Conservation (phyloP, 2,888 invertebrate genomes). For the Anarsia innoxiella region DNA sequence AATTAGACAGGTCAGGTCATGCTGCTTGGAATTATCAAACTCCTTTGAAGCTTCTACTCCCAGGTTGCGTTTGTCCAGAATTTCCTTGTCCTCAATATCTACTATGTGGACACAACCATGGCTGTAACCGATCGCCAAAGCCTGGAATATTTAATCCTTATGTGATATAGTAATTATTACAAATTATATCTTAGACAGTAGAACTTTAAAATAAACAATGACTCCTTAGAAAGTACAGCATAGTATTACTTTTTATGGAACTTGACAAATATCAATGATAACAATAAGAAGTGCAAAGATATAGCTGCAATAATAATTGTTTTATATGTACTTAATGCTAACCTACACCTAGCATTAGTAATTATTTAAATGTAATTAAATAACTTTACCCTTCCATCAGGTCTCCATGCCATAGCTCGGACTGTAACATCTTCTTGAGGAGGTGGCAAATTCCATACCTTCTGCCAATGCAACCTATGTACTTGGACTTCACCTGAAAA, state of each 20-base stretch:
- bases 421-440: conserved; percentile 84
- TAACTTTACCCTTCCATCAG: conserved; percentile 92
- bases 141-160: conserved; percentile 72
- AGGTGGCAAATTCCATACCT: conserved; percentile 89
- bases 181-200: too few relatives aligned
- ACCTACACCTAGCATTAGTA: too few relatives aligned
- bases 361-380: too few relatives aligned
- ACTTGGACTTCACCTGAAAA: conserved; percentile 87
- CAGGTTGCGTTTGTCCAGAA: conserved; percentile 78
- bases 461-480: conserved; percentile 94
- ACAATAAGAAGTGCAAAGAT: too few relatives aligned
- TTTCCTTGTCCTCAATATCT: conserved; percentile 90
- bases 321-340: too few relatives aligned
- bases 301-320: too few relatives aligned
- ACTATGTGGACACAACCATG: conserved; percentile 82
- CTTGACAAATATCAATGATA: too few relatives aligned
- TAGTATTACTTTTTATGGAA: too few relatives aligned
- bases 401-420: conserved; percentile 91
- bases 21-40: conserved; percentile 63
- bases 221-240: too few relatives aligned
- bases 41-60: conserved; percentile 55
- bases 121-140: conserved; percentile 81
- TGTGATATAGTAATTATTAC: too few relatives aligned
- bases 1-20: conserved; percentile 81
- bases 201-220: too few relatives aligned